Evolutionary conservation across 1,140 invertebrate genomes (phyloP).

Genomic region (Pogonomyrmex barbatus): DNA sequence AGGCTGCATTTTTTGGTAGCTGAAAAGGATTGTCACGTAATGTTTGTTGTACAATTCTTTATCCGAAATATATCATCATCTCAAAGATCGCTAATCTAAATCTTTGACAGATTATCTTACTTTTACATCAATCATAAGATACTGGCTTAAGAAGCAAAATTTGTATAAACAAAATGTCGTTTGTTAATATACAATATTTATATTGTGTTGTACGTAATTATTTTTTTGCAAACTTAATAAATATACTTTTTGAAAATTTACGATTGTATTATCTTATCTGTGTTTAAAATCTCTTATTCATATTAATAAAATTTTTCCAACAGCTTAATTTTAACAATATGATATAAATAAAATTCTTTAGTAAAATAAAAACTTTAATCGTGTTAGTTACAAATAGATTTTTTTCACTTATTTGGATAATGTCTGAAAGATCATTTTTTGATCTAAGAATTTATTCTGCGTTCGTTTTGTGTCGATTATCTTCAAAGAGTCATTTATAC

Average conservation of each 20-base stretch:
- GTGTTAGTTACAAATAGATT: not conserved
- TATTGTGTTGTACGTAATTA: not conserved
- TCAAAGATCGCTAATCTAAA: conserved; percentile 26
- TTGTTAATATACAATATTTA: not conserved
- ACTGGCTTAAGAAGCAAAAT: not conserved
- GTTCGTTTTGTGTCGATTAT: not conserved
- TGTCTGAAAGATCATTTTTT: not conserved
- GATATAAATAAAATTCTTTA: not conserved
- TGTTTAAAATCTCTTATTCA: not conserved
- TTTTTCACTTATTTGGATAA: not conserved
- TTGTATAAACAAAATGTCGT: not conserved
- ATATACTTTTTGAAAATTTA: not conserved
- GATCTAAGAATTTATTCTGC: not conserved
- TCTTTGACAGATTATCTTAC: not conserved
- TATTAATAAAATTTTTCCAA: not conserved
- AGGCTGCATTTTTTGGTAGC: conserved; percentile 34
- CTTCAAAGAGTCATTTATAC: not conserved
- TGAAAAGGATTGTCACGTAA: conserved; percentile 62
- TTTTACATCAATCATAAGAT: not conserved
- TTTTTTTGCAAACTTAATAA: not conserved
- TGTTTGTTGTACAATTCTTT: conserved; percentile 5
- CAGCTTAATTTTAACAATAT: not conserved
- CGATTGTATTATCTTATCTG: not conserved
- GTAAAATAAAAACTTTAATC: not conserved
- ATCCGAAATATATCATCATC: not conserved